Percentiles rank a stretch among this genome's conserved stretches.
Evolutionary conservation across 2,113 vertebrate genomes (phyloP).

Genomic region (Macquaria ambigua): DNA sequence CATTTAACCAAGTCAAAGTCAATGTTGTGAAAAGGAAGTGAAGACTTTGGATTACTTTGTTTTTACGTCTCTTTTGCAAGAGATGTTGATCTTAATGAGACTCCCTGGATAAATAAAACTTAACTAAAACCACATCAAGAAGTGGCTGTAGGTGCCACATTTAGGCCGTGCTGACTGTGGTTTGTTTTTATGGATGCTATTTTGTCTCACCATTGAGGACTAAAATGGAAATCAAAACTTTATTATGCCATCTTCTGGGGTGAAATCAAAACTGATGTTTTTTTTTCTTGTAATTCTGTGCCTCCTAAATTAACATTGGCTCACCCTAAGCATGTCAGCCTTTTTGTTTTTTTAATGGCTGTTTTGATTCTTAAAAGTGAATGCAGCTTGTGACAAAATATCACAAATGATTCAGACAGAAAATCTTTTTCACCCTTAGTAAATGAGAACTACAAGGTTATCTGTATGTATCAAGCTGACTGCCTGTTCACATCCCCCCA

Average conservation of each 20-base stretch:
- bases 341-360: neutral
- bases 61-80: neutral
- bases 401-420: neutral
- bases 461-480: neutral
- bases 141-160: neutral
- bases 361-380: neutral
- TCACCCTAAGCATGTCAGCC: neutral
- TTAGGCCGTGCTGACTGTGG: conserved; percentile 16
- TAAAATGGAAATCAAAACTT: conserved; percentile 2
- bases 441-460: neutral
- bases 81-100: conserved; percentile 33
- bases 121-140: conserved; percentile 38
- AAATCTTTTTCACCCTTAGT: neutral
- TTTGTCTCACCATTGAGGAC: conserved; percentile 17
- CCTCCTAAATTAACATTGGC: neutral
- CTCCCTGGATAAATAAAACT: conserved; percentile 38
- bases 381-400: neutral
- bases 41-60: conserved; percentile 12
- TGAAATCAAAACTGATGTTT: neutral
- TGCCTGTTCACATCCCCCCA: neutral
- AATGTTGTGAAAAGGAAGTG: conserved; percentile 3
- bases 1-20: neutral
- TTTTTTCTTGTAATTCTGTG: too few relatives aligned
- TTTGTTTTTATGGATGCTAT: conserved; percentile 27
- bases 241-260: neutral